Base-by-base conservation (phyloP, 1,140 invertebrate genomes). In the Proctacanthus coquilletti region DNA sequence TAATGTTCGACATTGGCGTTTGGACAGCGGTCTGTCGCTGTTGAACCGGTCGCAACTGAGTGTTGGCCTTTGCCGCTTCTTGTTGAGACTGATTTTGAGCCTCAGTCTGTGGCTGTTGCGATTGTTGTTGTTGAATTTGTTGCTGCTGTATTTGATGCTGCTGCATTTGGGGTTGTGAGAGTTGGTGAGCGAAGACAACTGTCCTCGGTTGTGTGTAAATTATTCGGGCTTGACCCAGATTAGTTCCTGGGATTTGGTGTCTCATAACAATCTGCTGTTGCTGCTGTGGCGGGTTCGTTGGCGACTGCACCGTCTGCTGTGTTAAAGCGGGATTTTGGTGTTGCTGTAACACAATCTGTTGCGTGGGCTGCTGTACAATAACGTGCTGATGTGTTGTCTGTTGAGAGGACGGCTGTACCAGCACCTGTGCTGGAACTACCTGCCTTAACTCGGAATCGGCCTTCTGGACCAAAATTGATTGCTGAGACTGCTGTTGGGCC, bases 331-430 rank as follows among this genome's bases (percentile, higher is more conserved):
- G 49, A 4, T 54, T 36, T 38, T 56, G 56, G 17, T 61, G 51
- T 27, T 66, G 64, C 42, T 64, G 62, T 39, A 63, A 62, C 21
- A 63, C 46, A 36, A 61, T 60, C 38, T 64, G 63, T 38, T 65
- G 62, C 8, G 61, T 47, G 39, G 64, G 46, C 42, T 63, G 66
- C 32, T 56, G 59, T 17, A 43, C 42, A 10, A 21, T 9, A 11
- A 42, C 29, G 32, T 43, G 35, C n/a, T 33, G 36, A 25, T 42
- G 44, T 37, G 46, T 45, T 14, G 8, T 27, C n/a, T 27, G 23
- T n/a, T n/a, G n/a, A n/a, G n/a, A n/a, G n/a, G n/a, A n/a, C n/a
- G n/a, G n/a, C n/a, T n/a, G n/a, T n/a, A n/a, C n/a, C 23, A 27
- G 8, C n/a, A 9, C 8, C 8, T 27, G 23, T 9, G 23, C 23